phyloP scores from a whole-genome alignment of 2,113 vertebrate genomes.

The Leucopsar rothschildi region DNA sequence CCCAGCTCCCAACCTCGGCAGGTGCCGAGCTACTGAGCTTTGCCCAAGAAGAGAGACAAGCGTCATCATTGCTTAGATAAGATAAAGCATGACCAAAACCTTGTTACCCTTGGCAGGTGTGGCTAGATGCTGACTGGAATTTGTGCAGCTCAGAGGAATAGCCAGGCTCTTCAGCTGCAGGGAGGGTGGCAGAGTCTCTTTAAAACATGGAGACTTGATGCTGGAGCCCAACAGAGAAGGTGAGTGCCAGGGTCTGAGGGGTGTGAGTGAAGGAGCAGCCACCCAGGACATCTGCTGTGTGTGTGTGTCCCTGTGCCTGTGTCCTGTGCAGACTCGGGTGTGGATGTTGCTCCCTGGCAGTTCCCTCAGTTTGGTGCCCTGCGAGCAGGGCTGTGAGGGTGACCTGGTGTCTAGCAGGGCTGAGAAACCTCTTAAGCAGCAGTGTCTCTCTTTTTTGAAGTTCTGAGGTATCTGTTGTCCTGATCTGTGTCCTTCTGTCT shows the following conservation, averaged over 20 bases:
- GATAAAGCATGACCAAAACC: neutral
- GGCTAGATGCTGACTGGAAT: neutral
- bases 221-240: neutral
- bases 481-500: neutral
- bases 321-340: neutral
- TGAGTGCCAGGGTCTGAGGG: neutral
- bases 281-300: neutral
- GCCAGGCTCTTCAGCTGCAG: neutral
- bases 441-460: neutral
- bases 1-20: neutral
- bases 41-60: neutral
- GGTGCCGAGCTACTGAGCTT: conserved; percentile 2
- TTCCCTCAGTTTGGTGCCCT: neutral
- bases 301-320: too few relatives aligned
- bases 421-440: neutral
- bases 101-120: neutral
- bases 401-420: neutral
- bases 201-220: neutral
- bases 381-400: neutral
- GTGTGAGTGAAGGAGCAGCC: neutral
- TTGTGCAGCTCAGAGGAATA: neutral
- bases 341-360: neutral
- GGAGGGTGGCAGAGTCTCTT: neutral
- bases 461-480: neutral
- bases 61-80: neutral